Evolutionary conservation across 2,113 vertebrate species (phyloP).

Genomic region (Polyodon spathula): DNA sequence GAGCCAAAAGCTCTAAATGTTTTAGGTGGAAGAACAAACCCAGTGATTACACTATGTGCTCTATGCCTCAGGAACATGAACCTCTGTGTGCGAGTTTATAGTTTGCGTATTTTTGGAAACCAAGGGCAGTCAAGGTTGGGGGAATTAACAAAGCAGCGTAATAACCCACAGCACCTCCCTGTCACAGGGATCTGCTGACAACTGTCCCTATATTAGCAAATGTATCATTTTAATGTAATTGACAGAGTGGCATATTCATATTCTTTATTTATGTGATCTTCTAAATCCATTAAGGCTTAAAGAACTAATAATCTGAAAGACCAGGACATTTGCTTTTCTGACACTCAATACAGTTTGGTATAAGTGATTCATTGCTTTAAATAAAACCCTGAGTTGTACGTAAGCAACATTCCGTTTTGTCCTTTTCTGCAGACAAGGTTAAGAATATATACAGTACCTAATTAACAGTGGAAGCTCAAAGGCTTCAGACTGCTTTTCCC

Average conservation of each 20-base stretch:
- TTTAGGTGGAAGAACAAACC: constrained; percentile 68
- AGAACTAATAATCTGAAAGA: no score
- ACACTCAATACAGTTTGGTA: no score
- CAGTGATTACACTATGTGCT: constrained; percentile 67
- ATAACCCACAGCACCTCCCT: constrained; percentile 35
- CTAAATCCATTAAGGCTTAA: no score
- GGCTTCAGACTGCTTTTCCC: no score
- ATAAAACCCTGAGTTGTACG: no score
- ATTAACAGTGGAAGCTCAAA: no score
- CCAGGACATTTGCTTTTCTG: no score
- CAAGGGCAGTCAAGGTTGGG: constrained; percentile 61
- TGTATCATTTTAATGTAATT: not conserved
- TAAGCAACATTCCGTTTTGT: no score
- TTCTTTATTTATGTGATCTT: not conserved
- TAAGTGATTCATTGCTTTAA: no score
- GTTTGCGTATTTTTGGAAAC: constrained; percentile 53
- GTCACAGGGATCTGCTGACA: constrained; percentile 26
- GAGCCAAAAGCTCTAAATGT: constrained; percentile 73
- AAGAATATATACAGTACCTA: no score
- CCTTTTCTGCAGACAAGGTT: no score
- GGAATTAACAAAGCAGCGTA: constrained; percentile 46
- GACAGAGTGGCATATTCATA: not conserved
- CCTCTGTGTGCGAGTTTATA: constrained; percentile 42
- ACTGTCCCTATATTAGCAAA: constrained; percentile 28
- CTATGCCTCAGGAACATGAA: constrained; percentile 47